phyloP scores from a whole-genome alignment of 1,140 invertebrate genomes.

The Acromyrmex echinatior region DNA sequence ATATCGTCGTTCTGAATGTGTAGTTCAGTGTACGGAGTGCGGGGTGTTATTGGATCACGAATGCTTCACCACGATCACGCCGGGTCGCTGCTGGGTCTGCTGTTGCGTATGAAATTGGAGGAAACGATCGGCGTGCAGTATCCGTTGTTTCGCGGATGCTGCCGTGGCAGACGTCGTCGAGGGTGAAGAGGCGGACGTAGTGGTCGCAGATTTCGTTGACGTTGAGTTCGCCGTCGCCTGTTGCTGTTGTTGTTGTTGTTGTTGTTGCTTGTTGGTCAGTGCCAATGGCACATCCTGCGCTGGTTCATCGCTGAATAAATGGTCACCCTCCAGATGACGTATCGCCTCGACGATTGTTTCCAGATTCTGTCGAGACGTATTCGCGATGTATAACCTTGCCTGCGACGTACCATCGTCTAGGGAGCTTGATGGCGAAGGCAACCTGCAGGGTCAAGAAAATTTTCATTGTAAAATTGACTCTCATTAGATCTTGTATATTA shows the following conservation, averaged over 20 bases:
- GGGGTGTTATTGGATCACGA: conserved; percentile 88
- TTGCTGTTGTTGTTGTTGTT: conserved; percentile 1
- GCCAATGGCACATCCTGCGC: conserved; percentile 91
- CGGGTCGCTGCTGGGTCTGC: conserved; percentile 91
- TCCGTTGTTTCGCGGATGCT: conserved; percentile 79
- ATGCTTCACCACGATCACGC: conserved; percentile 94
- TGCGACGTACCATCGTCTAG: conserved; percentile 87
- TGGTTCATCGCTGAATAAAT: conserved; percentile 93
- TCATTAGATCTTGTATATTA: not conserved
- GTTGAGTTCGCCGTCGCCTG: conserved; percentile 49
- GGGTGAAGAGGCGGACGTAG: conserved; percentile 70
- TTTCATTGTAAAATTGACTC: not conserved
- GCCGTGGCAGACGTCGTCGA: conserved; percentile 41
- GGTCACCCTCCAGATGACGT: conserved; percentile 97
- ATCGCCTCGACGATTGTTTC: conserved; percentile 99
- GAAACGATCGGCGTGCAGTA: conserved; percentile 89
- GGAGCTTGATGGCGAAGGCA: conserved; percentile 88
- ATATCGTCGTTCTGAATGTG: conserved; percentile 35
- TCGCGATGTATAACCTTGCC: conserved; percentile 91
- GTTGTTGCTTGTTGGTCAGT: conserved; percentile 88
- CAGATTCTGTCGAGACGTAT: conserved; percentile 96
- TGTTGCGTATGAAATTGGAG: conserved; percentile 88
- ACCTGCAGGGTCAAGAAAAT: conserved; percentile 79
- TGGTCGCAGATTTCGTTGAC: conserved; percentile 55
- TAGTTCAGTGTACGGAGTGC: conserved; percentile 76